Conservation (phyloP, 2,888 invertebrate genomes). For the Bombyx huttoni region DNA sequence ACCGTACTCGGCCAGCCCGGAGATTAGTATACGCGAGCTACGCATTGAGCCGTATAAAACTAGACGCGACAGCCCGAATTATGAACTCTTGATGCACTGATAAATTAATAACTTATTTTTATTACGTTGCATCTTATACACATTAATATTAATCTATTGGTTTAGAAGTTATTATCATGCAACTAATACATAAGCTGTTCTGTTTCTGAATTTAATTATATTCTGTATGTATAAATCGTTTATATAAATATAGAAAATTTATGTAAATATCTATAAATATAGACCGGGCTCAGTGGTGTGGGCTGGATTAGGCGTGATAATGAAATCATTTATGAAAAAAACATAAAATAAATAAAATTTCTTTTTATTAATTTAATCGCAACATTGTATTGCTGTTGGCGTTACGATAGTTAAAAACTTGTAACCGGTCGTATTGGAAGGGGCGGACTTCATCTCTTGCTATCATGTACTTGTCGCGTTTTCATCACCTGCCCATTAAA, state of each 20-base stretch:
- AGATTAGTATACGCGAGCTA: slow-evolving; percentile 45
- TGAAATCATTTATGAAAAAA: too few species aligned
- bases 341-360: neutral
- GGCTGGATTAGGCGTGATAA: too few species aligned
- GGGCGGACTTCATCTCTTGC: slow-evolving; percentile 50
- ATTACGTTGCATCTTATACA: slow-evolving; percentile 19
- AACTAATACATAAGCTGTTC: too few species aligned
- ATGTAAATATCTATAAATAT: too few species aligned
- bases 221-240: too few species aligned
- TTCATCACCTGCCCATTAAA: slow-evolving; percentile 68
- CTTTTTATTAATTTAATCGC: neutral
- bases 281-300: too few species aligned
- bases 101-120: slow-evolving; percentile 60
- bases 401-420: slow-evolving; percentile 36
- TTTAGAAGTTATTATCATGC: too few species aligned
- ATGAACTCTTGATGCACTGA: slow-evolving; percentile 59
- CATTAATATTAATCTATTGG: neutral
- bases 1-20: slow-evolving; percentile 34
- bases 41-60: slow-evolving; percentile 50
- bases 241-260: too few species aligned
- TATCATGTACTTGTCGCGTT: slow-evolving; percentile 67
- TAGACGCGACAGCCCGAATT: slow-evolving; percentile 55
- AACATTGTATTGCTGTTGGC: slow-evolving; percentile 2
- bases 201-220: too few species aligned
- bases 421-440: slow-evolving; percentile 55